These are phyloP conservation scores for Seira musarum DNA, from an alignment of 2,888 invertebrate species.

Conservation along the genomic window DNA sequence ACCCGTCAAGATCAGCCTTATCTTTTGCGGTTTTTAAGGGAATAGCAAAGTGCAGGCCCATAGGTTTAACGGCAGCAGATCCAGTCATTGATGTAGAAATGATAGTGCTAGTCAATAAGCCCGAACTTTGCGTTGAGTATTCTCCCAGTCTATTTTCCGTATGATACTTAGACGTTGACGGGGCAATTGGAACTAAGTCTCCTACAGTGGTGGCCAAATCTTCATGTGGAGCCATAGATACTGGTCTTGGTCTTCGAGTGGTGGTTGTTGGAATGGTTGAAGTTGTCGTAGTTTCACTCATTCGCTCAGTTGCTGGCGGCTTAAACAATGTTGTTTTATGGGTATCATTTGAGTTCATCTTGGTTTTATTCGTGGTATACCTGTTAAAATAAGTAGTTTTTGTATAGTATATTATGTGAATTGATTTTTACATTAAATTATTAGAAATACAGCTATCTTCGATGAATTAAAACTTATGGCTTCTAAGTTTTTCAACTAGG, in stretches of 20 bases:
- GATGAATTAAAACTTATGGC: too few relatives aligned
- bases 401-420: too few relatives aligned
- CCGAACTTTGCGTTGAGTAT: conserved; percentile 2
- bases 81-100: conserved; percentile 30
- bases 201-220: not conserved
- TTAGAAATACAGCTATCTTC: too few relatives aligned
- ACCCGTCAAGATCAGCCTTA: not conserved
- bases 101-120: conserved; percentile 16
- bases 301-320: too few relatives aligned
- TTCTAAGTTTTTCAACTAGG: too few relatives aligned
- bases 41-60: conserved; percentile 22
- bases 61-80: conserved; percentile 26
- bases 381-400: too few relatives aligned
- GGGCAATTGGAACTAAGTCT: not conserved
- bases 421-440: too few relatives aligned
- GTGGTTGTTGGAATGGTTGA: not conserved
- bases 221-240: too few relatives aligned
- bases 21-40: conserved; percentile 26
- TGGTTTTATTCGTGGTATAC: too few relatives aligned
- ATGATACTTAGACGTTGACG: not conserved
- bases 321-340: too few relatives aligned
- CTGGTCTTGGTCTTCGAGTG: too few relatives aligned
- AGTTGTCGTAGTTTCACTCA: not conserved
- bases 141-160: conserved; percentile 26
- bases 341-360: too few relatives aligned